These are phyloP conservation scores for Rotaria sp. DNA, from an alignment of 2,888 invertebrate genomes.

Conservation along the genomic window DNA sequence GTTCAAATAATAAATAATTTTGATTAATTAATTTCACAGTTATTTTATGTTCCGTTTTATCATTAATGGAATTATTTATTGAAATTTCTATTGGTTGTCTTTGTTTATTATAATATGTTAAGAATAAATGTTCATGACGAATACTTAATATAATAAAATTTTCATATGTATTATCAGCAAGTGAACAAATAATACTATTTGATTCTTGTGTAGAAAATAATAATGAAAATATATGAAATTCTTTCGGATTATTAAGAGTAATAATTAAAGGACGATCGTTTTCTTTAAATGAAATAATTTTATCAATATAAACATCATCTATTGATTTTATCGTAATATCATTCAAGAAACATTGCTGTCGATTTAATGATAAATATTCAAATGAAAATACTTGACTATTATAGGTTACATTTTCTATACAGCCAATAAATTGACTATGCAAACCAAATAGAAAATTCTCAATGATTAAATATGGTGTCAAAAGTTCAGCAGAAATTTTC, in stretches of 20 bases:
- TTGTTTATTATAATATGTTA: background rate
- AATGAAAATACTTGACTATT: background rate
- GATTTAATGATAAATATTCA: background rate
- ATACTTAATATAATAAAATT: background rate
- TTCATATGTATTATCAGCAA: constrained; percentile 1
- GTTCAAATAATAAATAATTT: background rate
- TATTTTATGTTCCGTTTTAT: background rate
- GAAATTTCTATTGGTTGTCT: background rate
- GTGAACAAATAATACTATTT: background rate
- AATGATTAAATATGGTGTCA: background rate
- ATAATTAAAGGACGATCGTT: background rate
- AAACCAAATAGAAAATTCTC: background rate
- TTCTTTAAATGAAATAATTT: background rate
- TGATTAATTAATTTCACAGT: background rate
- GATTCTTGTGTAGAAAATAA: constrained; percentile 4
- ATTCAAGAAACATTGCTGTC: background rate
- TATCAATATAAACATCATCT: background rate
- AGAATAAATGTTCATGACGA: background rate
- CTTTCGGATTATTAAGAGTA: background rate
- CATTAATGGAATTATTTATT: background rate
- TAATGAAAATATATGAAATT: background rate
- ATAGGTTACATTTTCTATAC: background rate
- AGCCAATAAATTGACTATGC: background rate
- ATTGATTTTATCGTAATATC: background rate
- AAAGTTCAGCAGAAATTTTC: background rate